Base-by-base conservation (phyloP, 2,797 vertebrate species). In the Thalassophryne amazonica region DNA sequence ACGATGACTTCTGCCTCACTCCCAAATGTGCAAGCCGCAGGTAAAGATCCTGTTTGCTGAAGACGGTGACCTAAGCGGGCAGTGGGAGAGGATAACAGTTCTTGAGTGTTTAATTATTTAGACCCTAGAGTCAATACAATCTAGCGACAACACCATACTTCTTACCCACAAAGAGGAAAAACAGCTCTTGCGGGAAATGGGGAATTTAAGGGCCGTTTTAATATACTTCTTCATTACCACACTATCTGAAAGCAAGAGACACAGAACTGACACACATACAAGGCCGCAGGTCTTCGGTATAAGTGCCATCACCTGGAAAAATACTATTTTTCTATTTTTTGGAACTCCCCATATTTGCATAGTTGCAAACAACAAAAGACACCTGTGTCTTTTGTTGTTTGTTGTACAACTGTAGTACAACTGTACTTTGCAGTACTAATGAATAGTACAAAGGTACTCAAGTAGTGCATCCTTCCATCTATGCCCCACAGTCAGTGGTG, bases 81-180 rank as follows among this genome's bases (percentile, higher is more conserved):
- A 16, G 2, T 18, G 28, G 27, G 24, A 68, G 22, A 53, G 57
- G 53, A 80, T 71, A 72, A 51, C 20, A 13, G 20, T 65, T 63
- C 42, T 60, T 39, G 2, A 32, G 37, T 8, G 2, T 77, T 81
- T 70, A 72, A 83, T 70, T 70, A 84, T 83, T 84, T 53, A 80
- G 63, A 37, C 20, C 31, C 40, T 29, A 50, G 52, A 68, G 66
- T 78, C 72, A 70, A 76, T 77, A 71, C 65, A n/a, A 68, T 46
- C 33, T 66, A 59, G 50, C 54, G 35, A 58, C 55, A 60, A 52
- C 14, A 32, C 25, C 0, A 5, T 11, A 45, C 23, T 43, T 45
- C 45, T 19, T 45, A 18, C 53, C 24, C 28, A 37, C 38, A 40
- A 27, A 47, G 37, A 49, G 22, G n/a, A 49, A 68, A 4, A 70